These are phyloP conservation scores for Cyclopterus lumpus DNA, from an alignment of 2,797 vertebrate species.

Conservation along the genomic window DNA sequence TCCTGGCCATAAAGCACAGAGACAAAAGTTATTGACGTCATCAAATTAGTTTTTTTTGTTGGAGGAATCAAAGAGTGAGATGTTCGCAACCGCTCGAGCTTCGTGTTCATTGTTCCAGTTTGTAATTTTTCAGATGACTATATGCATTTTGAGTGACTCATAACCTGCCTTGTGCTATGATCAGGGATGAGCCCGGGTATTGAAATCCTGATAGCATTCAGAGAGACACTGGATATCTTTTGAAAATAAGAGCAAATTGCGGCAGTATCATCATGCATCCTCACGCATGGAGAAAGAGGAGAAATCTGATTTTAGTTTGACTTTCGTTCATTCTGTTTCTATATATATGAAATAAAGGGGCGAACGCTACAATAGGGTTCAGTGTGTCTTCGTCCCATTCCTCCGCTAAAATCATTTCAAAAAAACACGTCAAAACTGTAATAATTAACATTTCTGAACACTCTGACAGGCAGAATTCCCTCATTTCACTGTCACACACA, in stretches of 20 bases:
- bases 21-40: slow-evolving; percentile 52
- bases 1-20: slow-evolving; percentile 37
- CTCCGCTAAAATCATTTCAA: slow-evolving; percentile 14
- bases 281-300: background rate
- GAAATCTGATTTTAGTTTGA: background rate
- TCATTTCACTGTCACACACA: slow-evolving; percentile 35
- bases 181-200: background rate
- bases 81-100: background rate
- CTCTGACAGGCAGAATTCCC: slow-evolving; percentile 57
- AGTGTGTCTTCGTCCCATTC: slow-evolving; percentile 3
- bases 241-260: background rate
- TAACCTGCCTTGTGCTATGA: slow-evolving; percentile 13
- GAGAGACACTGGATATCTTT: background rate
- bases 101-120: slow-evolving; percentile 26
- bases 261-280: background rate
- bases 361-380: background rate
- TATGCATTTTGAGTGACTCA: slow-evolving; percentile 22
- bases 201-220: background rate
- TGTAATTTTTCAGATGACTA: slow-evolving; percentile 31
- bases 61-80: slow-evolving; percentile 21
- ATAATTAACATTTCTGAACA: slow-evolving; percentile 31
- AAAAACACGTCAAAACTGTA: slow-evolving; percentile 33
- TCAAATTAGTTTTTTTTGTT: slow-evolving; percentile 49
- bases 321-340: background rate
- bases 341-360: background rate